Evolutionary conservation across 2,888 invertebrate species (phyloP).

Genomic region (Perizoma affinitatum): DNA sequence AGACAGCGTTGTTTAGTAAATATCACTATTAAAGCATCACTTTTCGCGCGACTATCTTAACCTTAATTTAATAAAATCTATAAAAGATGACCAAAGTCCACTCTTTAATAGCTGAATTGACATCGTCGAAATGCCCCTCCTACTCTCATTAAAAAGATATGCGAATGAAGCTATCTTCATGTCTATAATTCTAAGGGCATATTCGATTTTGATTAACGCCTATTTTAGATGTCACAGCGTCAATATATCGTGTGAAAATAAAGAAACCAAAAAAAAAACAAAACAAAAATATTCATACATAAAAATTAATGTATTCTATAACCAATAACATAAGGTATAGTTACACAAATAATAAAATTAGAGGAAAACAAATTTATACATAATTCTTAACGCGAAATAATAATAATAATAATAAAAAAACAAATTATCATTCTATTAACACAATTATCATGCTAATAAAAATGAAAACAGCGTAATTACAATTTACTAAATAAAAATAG

Average conservation of each 20-base stretch:
- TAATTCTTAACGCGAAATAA: conserved; percentile 78
- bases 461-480: conserved; percentile 76
- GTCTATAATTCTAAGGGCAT: background rate
- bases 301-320: conserved; percentile 84
- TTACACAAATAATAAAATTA: conserved; percentile 84
- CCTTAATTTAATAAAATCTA: conserved; percentile 10
- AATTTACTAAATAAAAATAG: conserved; percentile 74
- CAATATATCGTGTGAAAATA: conserved; percentile 42
- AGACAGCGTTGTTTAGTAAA: conserved; percentile 29
- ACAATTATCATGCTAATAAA: conserved; percentile 68
- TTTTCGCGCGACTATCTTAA: conserved; percentile 24
- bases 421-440: conserved; percentile 77
- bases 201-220: background rate
- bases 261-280: conserved; percentile 64
- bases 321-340: conserved; percentile 83
- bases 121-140: conserved; percentile 12
- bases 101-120: conserved; percentile 26
- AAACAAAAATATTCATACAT: conserved; percentile 77
- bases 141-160: conserved; percentile 2
- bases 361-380: conserved; percentile 83
- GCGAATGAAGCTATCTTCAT: background rate
- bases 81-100: conserved; percentile 14
- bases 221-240: background rate
- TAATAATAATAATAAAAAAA: conserved; percentile 72
- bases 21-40: conserved; percentile 28